A percentile compares a stretch with the other conserved stretches of the same genome.
Conservation (phyloP, 2,888 invertebrate genomes). For the Carabus problematicus region DNA sequence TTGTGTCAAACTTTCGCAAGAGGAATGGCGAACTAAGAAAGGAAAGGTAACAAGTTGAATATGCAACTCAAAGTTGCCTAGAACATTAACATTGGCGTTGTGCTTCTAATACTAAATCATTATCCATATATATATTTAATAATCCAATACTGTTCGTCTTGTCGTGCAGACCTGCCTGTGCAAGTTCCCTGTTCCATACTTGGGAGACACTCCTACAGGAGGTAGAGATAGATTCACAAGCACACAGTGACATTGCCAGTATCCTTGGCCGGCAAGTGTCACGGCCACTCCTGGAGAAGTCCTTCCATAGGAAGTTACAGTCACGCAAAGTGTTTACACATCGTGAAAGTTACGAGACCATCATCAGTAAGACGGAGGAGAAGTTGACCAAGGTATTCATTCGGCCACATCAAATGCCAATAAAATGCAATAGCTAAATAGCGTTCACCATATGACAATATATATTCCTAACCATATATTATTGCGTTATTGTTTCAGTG, state of each 20-base stretch:
- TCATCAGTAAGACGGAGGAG: conserved; percentile 84
- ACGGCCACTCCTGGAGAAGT: conserved; percentile 82
- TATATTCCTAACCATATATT: background rate
- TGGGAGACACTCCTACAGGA: conserved; percentile 92
- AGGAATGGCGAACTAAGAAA: conserved; percentile 85
- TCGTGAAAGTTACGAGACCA: conserved; percentile 87
- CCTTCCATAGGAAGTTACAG: conserved; percentile 90
- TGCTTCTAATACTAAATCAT: too few relatives aligned
- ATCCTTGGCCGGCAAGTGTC: conserved; percentile 80
- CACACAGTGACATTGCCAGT: conserved; percentile 83
- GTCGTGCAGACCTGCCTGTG: conserved; percentile 76
- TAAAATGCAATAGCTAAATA: background rate
- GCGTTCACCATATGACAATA: background rate
- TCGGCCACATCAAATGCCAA: background rate
- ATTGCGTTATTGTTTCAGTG: conserved; percentile 67
- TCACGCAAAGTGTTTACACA: conserved; percentile 90
- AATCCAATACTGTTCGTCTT: background rate
- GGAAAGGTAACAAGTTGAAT: conserved; percentile 67
- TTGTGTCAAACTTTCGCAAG: conserved; percentile 87
- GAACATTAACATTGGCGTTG: conserved; percentile 3
- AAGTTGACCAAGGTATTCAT: conserved; percentile 70
- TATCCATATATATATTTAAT: background rate
- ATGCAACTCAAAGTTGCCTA: too few relatives aligned
- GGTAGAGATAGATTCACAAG: conserved; percentile 87
- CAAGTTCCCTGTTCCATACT: conserved; percentile 83